Base-by-base conservation (phyloP, 2,888 invertebrate species). In the Mantis religiosa region DNA sequence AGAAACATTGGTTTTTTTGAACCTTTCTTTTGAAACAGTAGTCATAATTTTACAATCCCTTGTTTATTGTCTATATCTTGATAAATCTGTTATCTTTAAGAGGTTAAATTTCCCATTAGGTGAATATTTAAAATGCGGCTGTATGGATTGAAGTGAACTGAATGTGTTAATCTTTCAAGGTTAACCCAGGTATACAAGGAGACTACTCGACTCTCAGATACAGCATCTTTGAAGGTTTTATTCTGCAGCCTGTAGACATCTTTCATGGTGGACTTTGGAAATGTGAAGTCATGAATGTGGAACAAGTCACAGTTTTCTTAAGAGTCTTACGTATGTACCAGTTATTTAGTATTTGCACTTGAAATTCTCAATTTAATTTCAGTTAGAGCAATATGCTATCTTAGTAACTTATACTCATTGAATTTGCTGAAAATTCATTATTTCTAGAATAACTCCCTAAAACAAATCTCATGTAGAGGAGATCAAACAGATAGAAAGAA, bases 151-250 rank as follows among this genome's bases (percentile, higher is more conserved):
- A 71, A 71, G 88, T 88, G 87, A 90, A 89, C 89, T 85, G 85
- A 41, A 86, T 90, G 82, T 81, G 54, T 82, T 54, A 27, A 54
- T 87, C 81, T 87, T 28, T 87, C 25, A 87, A 87, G 87, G 27
- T 87, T 34, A 82, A 30, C 27, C 30, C 34, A 87, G 90, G 83
- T 89, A 90, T 90, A 84, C 85, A 28, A 30, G 54, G 41, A 85
- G 90, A 90, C 85, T 90, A 85, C 87, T n/a, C 84, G 87, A 89
- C 85, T 89, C 89, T 90, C 41, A 41, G n/a, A 89, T 94, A 92
- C 91, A 93, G 94, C 92, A 93, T 93, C 54, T 94, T 92, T 92
- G 92, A 92, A 91, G 95, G 95, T 91, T 94, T 93, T 91, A 92
- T 90, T 3, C 91, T 94, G 90, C 90, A 90, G 82, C 92, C 92